phyloP scores from a whole-genome alignment of 2,113 vertebrate genomes.

The Gymnocephalus cernua region DNA sequence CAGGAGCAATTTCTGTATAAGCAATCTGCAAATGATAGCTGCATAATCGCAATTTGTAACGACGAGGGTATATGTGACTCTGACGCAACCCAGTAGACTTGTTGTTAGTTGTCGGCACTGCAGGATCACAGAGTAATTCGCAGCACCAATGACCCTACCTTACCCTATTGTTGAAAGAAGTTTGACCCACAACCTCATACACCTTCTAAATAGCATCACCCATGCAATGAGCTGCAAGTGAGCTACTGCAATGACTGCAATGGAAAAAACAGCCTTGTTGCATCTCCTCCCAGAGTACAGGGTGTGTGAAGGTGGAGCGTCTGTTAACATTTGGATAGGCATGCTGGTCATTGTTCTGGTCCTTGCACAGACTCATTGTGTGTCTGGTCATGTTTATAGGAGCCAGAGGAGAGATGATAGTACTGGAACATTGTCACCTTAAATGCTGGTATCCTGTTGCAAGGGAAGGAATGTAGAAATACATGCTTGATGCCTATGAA shows the following conservation, averaged over 20 bases:
- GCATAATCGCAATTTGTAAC: too few species aligned
- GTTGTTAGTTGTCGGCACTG: neutral
- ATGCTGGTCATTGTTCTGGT: constrained; percentile 12
- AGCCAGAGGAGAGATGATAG: constrained; percentile 1
- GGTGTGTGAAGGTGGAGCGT: neutral
- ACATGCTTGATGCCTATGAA: neutral
- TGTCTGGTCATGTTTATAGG: constrained; percentile 4
- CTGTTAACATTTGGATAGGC: constrained; percentile 2
- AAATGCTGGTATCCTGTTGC: constrained; percentile 13
- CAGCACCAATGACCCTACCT: neutral
- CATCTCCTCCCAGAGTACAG: neutral
- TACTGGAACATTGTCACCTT: constrained; percentile 7
- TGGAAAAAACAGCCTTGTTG: constrained; percentile 22
- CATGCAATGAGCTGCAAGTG: neutral
- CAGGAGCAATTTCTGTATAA: neutral
- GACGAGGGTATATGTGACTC: neutral
- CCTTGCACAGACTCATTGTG: neutral
- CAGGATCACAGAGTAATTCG: neutral
- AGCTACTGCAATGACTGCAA: neutral
- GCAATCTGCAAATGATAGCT: constrained; percentile 29
- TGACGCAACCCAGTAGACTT: neutral
- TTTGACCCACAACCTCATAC: neutral
- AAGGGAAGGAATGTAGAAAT: constrained; percentile 22
- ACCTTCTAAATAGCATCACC: neutral
- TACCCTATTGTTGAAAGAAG: neutral